A percentile compares a stretch with the other conserved stretches of the same genome.
Evolutionary conservation across 2,888 invertebrate species (phyloP).

Genomic region (Tachystola acroxantha): DNA sequence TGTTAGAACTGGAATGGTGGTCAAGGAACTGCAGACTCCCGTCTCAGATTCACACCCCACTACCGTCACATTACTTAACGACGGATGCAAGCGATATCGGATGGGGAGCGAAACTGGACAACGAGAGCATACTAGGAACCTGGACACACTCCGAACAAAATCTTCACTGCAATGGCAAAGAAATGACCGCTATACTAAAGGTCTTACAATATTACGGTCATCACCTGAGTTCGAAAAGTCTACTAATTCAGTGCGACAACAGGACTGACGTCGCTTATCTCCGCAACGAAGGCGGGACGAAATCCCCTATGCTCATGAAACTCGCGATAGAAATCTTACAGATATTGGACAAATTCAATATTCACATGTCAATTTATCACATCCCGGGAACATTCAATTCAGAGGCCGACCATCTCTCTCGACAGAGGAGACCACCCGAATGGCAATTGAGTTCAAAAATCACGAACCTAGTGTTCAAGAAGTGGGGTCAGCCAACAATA

Average conservation of each 20-base stretch:
- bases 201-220: not conserved
- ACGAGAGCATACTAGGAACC: not conserved
- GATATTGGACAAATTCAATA: conserved; percentile 13
- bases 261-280: conserved; percentile 20
- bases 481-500: conserved; percentile 14
- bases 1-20: conserved; percentile 13
- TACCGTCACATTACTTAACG: conserved; percentile 11
- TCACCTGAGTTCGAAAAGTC: not conserved
- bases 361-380: conserved; percentile 13
- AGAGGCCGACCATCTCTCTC: conserved; percentile 19
- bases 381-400: conserved; percentile 22
- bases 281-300: conserved; percentile 28
- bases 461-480: conserved; percentile 13
- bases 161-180: conserved; percentile 9
- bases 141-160: not conserved
- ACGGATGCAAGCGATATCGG: conserved; percentile 18
- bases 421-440: conserved; percentile 14
- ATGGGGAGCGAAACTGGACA: conserved; percentile 14
- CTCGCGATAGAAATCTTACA: conserved; percentile 15
- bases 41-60: conserved; percentile 10
- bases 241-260: conserved; percentile 23
- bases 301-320: conserved; percentile 16
- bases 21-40: conserved; percentile 1
- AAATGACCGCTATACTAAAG: conserved; percentile 8
- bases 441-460: conserved; percentile 19